Evolutionary conservation across 1,140 invertebrate genomes (phyloP).

Genomic region (Heterodera carotae): DNA sequence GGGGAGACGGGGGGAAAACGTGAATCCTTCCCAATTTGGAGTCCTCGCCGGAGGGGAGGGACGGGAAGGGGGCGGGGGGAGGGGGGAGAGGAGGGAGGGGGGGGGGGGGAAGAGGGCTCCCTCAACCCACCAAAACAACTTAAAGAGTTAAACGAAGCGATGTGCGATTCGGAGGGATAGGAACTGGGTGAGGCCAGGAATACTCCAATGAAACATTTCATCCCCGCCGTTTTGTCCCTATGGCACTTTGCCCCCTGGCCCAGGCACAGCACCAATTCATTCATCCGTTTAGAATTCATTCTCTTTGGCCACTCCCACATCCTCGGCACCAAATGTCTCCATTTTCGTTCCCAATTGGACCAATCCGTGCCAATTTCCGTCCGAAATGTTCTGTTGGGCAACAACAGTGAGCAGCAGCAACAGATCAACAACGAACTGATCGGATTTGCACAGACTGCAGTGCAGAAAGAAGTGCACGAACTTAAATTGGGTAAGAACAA

Average conservation of each 20-base stretch:
- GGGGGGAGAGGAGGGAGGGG: too few species aligned
- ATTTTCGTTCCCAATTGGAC: conserved; percentile 37
- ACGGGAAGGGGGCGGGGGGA: too few species aligned
- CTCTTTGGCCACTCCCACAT: conserved; percentile 47
- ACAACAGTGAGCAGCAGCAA: conserved; percentile 22
- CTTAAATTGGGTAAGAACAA: conserved; percentile 17
- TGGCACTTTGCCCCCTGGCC: background rate
- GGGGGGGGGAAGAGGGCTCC: background rate
- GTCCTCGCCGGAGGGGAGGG: background rate
- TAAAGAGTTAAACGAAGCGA: background rate
- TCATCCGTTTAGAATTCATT: conserved; percentile 33
- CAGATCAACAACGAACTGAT: background rate
- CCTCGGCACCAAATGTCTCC: conserved; percentile 43
- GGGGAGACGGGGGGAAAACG: background rate
- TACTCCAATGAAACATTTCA: background rate
- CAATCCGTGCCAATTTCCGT: conserved; percentile 19
- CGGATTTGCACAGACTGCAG: background rate
- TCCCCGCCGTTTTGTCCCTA: background rate
- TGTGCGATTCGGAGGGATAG: background rate
- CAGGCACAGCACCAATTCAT: background rate
- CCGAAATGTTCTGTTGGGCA: conserved; percentile 14
- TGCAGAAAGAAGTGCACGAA: conserved; percentile 19
- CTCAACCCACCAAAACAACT: background rate
- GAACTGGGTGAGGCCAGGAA: background rate
- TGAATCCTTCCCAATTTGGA: background rate